A percentile compares a stretch with the other conserved stretches of the same genome.
These are phyloP conservation scores for Sparidentex hasta DNA, from an alignment of 2,797 vertebrate species.

Conservation along the genomic window DNA sequence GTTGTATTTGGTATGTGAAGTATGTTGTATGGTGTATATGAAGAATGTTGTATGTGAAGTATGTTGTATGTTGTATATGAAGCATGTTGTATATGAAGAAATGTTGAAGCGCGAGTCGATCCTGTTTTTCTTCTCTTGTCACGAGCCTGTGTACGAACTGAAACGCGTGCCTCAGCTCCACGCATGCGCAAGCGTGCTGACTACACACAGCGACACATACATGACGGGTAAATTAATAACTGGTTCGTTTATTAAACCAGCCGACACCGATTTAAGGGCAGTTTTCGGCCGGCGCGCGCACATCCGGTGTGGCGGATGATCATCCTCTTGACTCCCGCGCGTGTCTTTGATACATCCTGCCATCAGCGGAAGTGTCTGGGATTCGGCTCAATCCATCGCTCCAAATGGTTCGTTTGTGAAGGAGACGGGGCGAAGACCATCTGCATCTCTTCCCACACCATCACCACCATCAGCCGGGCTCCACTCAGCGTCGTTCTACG, in stretches of 20 bases:
- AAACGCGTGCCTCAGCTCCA: not conserved
- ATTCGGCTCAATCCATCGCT: conserved; percentile 49
- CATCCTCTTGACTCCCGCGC: conserved; percentile 53
- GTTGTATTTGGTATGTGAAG: too few relatives aligned
- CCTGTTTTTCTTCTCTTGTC: not conserved
- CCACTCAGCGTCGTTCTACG: conserved; percentile 7
- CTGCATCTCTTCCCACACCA: conserved; percentile 37
- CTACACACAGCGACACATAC: not conserved
- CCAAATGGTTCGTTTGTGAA: conserved; percentile 44
- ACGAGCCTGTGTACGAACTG: not conserved
- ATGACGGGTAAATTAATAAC: not conserved
- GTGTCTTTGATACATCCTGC: conserved; percentile 70
- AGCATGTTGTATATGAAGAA: too few relatives aligned
- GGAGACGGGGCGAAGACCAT: conserved; percentile 29
- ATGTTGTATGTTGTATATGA: too few relatives aligned
- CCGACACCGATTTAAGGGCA: too few relatives aligned
- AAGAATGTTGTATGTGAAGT: too few relatives aligned
- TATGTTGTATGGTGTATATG: too few relatives aligned
- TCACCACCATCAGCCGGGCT: not conserved
- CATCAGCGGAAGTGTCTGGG: conserved; percentile 77
- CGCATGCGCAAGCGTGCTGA: not conserved
- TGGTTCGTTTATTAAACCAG: not conserved
- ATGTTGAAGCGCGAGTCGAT: not conserved
- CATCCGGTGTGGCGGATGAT: conserved; percentile 34
- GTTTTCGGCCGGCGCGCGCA: not conserved